These are phyloP conservation scores for Argyresthia albistria DNA, from an alignment of 2,888 invertebrate genomes.

Conservation along the genomic window DNA sequence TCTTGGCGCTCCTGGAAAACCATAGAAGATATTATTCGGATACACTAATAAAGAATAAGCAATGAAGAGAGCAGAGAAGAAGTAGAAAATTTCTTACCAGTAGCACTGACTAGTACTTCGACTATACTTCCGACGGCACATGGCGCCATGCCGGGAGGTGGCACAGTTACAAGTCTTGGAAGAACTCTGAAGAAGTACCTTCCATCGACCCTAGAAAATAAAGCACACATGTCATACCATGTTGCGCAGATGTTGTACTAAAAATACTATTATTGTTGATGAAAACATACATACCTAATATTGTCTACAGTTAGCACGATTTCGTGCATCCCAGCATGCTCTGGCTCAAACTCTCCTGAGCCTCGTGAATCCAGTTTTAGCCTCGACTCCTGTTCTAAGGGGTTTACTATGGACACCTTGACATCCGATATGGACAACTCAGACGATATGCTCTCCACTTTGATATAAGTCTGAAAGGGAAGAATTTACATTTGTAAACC, in stretches of 20 bases:
- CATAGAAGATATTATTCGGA: background rate
- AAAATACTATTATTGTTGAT: too few species aligned
- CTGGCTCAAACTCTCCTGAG: conserved; percentile 88
- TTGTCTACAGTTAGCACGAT: conserved; percentile 77
- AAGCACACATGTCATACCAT: background rate
- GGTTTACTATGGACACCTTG: conserved; percentile 83
- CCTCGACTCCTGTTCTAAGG: conserved; percentile 77
- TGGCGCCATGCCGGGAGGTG: conserved; percentile 94
- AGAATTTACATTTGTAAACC: background rate
- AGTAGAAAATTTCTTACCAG: conserved; percentile 53
- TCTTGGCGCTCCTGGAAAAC: conserved; percentile 76
- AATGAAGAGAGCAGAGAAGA: background rate
- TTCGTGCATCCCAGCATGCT: conserved; percentile 95
- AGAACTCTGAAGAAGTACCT: conserved; percentile 88
- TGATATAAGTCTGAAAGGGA: conserved; percentile 80
- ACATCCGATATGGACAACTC: conserved; percentile 82
- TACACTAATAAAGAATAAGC: background rate
- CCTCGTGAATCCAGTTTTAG: conserved; percentile 80
- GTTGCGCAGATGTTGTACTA: background rate
- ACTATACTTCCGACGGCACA: conserved; percentile 96
- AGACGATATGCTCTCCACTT: conserved; percentile 78
- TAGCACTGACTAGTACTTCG: conserved; percentile 92
- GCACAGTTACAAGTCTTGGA: conserved; percentile 89
- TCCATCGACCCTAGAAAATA: conserved; percentile 56
- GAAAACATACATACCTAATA: conserved; percentile 52